phyloP scores from a whole-genome alignment of 2,797 vertebrate species.

The Delichon dasypus region DNA sequence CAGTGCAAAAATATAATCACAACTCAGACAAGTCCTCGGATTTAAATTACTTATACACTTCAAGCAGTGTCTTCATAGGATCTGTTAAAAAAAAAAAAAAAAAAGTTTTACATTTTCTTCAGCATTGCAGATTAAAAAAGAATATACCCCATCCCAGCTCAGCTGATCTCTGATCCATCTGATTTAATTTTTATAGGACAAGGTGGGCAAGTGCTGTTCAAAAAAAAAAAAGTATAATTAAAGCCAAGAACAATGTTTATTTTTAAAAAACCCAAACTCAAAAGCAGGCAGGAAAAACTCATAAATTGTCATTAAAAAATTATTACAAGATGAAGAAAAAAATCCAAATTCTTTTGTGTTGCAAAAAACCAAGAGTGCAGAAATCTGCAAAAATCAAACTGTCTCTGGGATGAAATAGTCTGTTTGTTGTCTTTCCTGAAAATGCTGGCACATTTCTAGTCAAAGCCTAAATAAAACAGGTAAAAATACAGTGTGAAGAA shows the following conservation, averaged over 20 bases:
- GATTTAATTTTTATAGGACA: neutral
- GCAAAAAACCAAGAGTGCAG: neutral
- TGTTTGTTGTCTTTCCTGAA: conserved; percentile 31
- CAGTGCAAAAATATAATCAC: neutral
- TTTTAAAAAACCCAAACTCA: neutral
- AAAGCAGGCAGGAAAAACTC: neutral
- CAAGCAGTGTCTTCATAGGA: neutral
- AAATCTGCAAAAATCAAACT: conserved; percentile 19
- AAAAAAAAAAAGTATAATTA: neutral
- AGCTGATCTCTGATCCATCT: neutral
- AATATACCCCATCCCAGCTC: neutral
- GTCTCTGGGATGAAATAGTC: neutral
- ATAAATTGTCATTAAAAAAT: neutral
- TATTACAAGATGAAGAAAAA: neutral
- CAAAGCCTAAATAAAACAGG: conserved; percentile 53
- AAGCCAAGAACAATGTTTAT: neutral
- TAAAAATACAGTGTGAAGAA: neutral
- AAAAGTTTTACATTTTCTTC: neutral
- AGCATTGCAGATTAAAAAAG: neutral
- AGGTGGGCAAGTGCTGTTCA: neutral
- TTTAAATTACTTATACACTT: neutral
- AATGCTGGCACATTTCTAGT: conserved; percentile 10
- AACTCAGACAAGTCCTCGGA: neutral
- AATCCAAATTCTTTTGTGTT: neutral
- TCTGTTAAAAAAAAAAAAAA: neutral